These are phyloP conservation scores for Hipparchia semele DNA, from an alignment of 2,888 invertebrate genomes.

Conservation along the genomic window DNA sequence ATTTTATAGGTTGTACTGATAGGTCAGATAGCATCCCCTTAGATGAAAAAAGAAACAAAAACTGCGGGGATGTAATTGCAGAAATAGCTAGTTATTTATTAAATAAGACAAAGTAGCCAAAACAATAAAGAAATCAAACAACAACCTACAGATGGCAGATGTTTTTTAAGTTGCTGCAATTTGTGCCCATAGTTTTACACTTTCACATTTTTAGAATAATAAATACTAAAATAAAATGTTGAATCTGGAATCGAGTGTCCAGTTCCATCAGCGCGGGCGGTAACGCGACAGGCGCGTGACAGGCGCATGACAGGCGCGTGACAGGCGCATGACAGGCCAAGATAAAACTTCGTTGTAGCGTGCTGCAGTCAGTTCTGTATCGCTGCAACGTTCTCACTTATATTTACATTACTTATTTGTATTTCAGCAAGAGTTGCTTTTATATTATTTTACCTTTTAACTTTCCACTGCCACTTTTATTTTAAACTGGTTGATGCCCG, in stretches of 20 bases:
- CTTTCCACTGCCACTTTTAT: too few relatives aligned
- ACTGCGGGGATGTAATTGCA: too few relatives aligned
- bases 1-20: too few relatives aligned
- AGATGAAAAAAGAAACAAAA: too few relatives aligned
- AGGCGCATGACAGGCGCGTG: background rate
- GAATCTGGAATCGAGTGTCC: constrained; percentile 1
- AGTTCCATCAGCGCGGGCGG: background rate
- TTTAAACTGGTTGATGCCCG: too few relatives aligned
- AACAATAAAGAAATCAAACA: too few relatives aligned
- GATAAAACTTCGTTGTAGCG: background rate
- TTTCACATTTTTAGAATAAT: background rate
- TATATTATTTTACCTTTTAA: too few relatives aligned
- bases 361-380: background rate
- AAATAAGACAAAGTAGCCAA: too few relatives aligned
- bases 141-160: background rate
- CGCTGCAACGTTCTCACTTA: background rate
- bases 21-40: too few relatives aligned
- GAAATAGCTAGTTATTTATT: too few relatives aligned
- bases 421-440: background rate
- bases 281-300: constrained; percentile 6
- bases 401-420: background rate
- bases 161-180: background rate
- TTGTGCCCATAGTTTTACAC: too few relatives aligned
- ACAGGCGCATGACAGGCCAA: background rate
- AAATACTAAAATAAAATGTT: background rate